These are phyloP conservation scores for Sebastes trivittatus DNA, from an alignment of 2,797 vertebrate species.

Conservation along the genomic window DNA sequence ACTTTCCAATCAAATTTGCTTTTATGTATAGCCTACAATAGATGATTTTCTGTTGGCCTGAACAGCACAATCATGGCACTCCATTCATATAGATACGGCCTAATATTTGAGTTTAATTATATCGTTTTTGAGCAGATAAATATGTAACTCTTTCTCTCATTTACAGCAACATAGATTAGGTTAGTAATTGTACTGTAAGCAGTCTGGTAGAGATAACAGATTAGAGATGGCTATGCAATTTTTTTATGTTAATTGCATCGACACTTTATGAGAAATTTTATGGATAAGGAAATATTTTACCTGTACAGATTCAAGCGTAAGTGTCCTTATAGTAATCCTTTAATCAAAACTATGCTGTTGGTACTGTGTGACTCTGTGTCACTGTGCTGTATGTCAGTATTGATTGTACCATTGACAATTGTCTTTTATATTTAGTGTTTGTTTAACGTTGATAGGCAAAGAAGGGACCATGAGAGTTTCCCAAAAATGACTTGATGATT, in stretches of 20 bases:
- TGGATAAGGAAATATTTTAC: slow-evolving; percentile 78
- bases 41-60: slow-evolving; percentile 13
- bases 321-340: slow-evolving; percentile 57
- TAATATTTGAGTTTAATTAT: slow-evolving; percentile 10
- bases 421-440: slow-evolving; percentile 48
- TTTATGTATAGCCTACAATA: not conserved
- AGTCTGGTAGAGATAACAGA: slow-evolving; percentile 36
- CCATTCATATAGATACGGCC: slow-evolving; percentile 5
- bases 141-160: slow-evolving; percentile 10
- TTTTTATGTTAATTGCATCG: slow-evolving; percentile 77
- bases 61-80: slow-evolving; percentile 28
- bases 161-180: slow-evolving; percentile 23
- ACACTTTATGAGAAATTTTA: slow-evolving; percentile 83
- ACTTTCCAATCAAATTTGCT: slow-evolving; percentile 2
- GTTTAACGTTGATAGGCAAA: slow-evolving; percentile 46
- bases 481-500: not conserved
- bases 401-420: slow-evolving; percentile 29
- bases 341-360: slow-evolving; percentile 36
- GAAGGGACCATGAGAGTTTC: slow-evolving; percentile 49
- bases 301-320: slow-evolving; percentile 71
- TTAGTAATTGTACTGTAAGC: slow-evolving; percentile 40
- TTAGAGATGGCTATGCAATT: slow-evolving; percentile 79
- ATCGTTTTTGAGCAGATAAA: not conserved
- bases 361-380: slow-evolving; percentile 51
- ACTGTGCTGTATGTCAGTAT: slow-evolving; percentile 54